Evolutionary conservation across 2,888 invertebrate genomes (phyloP), one percentile per base, ranked within the genome.

Genomic region (Lapara coniferarum): DNA sequence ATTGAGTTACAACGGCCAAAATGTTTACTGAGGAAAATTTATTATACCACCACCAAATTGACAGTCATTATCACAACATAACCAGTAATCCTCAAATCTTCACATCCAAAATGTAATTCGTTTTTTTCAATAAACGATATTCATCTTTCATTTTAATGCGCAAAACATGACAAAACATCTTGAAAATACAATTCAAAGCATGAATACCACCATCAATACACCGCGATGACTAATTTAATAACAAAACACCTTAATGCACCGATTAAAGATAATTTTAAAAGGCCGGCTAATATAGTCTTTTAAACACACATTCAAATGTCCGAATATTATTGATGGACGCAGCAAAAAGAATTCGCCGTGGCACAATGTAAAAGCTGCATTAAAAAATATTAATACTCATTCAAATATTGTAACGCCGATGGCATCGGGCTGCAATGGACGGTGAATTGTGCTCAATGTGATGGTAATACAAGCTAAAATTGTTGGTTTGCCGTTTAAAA

Each of bases 341-440:
- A 82, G 86, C 86, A 85, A 87, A 88, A 89, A 89, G 85, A 87
- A 87, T 63, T 85, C 80, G 84, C 84, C 84, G 85, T 82, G 49
- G 81, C 84, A 90, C 89, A 92, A 90, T 89, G 87, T 88, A 86
- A 81, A 89, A 86, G 90, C 88, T 91, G 91, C 87, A 91, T 91
- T 91, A 92, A 93, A 90, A 90, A 92, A 88, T 89, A 90, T 89
- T 90, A 92, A 92, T 92, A 89, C 85, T 86, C 89, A 89, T 91
- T 91, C 84, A 89, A 83, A 82, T 80, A 83, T 83, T 80, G 81
- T 73, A 80, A 74, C 73, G 82, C 81, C 81, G 78, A 75, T 74
- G 80, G 81, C 82, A 75, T 73, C 71, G 74, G 73, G 72, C 70
- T 30, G 44, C 52, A 71, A 57, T 75, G 71, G 72, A 70, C 71